These are phyloP conservation scores for Lepidocolaptes lacrymiger DNA, from an alignment of 2,797 vertebrate genomes.

Conservation along the genomic window DNA sequence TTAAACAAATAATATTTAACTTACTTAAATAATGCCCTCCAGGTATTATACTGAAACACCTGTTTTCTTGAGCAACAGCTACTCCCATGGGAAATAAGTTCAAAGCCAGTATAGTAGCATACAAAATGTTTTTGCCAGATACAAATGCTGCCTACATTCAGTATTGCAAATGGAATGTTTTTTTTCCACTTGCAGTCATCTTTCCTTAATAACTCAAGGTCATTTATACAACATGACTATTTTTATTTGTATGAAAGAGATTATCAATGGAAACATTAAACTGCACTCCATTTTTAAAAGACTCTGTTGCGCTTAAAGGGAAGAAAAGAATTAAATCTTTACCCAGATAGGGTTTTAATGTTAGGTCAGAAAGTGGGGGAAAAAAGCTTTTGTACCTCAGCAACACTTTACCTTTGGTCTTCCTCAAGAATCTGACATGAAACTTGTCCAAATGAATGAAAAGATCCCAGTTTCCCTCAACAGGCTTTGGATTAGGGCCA, in stretches of 20 bases:
- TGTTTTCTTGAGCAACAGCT: constrained; percentile 73
- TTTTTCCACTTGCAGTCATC: constrained; percentile 19
- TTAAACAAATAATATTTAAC: constrained; percentile 72
- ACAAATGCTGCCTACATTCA: constrained; percentile 61
- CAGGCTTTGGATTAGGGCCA: neutral
- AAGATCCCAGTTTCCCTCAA: neutral
- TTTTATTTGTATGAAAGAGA: constrained; percentile 21
- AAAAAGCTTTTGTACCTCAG: neutral
- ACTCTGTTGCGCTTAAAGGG: neutral
- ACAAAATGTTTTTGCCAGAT: constrained; percentile 63
- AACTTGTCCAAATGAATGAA: neutral
- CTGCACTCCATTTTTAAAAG: neutral
- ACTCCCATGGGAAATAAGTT: constrained; percentile 73
- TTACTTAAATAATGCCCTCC: constrained; percentile 61
- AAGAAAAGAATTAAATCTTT: neutral
- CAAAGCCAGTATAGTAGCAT: constrained; percentile 62
- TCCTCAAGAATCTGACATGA: neutral
- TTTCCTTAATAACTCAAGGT: constrained; percentile 18
- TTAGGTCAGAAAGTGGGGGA: neutral
- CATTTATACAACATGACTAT: neutral
- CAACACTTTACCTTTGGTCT: neutral
- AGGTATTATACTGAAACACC: constrained; percentile 65
- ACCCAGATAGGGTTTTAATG: neutral
- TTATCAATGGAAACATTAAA: neutral
- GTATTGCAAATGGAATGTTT: constrained; percentile 21